A percentile compares a stretch with the other conserved stretches of the same genome.
phyloP scores from a whole-genome alignment of 2,113 vertebrate genomes.

The Equus quagga region DNA sequence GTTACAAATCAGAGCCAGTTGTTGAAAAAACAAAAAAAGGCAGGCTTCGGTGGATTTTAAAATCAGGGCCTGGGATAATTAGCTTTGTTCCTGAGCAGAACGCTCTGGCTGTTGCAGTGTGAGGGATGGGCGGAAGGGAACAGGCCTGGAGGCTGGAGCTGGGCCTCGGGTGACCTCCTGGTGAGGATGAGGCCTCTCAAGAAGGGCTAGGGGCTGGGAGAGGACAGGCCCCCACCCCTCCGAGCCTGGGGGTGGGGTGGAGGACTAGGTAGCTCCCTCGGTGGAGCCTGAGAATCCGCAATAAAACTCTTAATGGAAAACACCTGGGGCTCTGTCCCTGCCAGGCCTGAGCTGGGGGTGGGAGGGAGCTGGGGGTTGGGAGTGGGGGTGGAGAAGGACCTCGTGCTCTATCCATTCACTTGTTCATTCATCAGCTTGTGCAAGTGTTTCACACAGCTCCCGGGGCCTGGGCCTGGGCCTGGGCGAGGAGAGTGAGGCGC shows the following conservation, averaged over 20 bases:
- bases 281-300: slow-evolving; percentile 51
- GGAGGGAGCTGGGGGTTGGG: background rate
- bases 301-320: slow-evolving; percentile 72
- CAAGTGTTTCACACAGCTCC: background rate
- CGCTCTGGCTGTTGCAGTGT: background rate
- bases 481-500: background rate
- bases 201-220: background rate
- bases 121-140: background rate
- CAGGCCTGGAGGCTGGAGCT: background rate
- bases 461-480: background rate
- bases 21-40: background rate
- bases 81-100: background rate
- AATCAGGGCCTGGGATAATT: background rate
- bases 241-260: background rate
- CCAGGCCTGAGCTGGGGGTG: background rate
- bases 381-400: background rate
- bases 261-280: slow-evolving; percentile 18
- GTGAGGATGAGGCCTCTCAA: background rate
- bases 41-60: background rate
- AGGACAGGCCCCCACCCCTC: background rate
- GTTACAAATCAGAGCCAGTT: background rate
- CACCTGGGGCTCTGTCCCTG: slow-evolving; percentile 63
- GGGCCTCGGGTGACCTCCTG: background rate
- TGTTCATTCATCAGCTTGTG: background rate
- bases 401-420: background rate